These are phyloP conservation scores for Rhinogobius similis DNA, from an alignment of 2,113 vertebrate species.

Conservation along the genomic window DNA sequence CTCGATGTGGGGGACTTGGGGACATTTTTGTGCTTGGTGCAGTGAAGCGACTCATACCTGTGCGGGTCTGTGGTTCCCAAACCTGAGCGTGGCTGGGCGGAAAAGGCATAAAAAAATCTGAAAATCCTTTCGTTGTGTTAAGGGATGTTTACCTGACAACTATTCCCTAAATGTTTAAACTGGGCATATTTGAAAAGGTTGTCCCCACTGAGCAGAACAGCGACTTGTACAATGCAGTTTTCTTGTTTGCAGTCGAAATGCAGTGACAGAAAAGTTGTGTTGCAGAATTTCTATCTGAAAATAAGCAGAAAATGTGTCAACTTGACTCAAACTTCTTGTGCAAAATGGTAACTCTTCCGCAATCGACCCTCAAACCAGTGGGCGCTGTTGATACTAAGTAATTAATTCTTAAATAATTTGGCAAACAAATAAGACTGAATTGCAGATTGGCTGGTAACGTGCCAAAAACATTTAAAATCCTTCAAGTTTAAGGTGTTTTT, in stretches of 20 bases:
- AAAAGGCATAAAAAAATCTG: not conserved
- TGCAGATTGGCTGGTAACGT: not conserved
- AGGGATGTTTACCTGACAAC: conserved; percentile 38
- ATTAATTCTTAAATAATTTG: not conserved
- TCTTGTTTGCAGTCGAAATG: not conserved
- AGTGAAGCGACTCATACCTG: conserved; percentile 17
- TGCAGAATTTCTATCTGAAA: not conserved
- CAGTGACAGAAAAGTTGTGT: not conserved
- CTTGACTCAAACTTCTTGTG: not conserved
- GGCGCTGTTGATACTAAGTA: not conserved
- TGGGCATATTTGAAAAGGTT: conserved; percentile 29
- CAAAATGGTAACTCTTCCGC: too few species aligned
- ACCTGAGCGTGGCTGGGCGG: not conserved
- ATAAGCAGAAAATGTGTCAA: not conserved
- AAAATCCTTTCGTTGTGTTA: not conserved
- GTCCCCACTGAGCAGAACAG: conserved; percentile 13
- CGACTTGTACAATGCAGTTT: not conserved
- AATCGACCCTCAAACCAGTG: not conserved
- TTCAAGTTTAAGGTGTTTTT: not conserved
- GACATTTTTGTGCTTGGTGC: not conserved
- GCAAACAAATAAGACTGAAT: not conserved
- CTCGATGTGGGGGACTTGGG: conserved; percentile 8
- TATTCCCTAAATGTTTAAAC: conserved; percentile 33
- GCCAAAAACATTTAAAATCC: not conserved
- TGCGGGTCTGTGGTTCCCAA: conserved; percentile 5